Percentiles rank a stretch among this genome's conserved stretches.
Conservation (phyloP, 2,888 invertebrate genomes). For the Amitus sp. region DNA sequence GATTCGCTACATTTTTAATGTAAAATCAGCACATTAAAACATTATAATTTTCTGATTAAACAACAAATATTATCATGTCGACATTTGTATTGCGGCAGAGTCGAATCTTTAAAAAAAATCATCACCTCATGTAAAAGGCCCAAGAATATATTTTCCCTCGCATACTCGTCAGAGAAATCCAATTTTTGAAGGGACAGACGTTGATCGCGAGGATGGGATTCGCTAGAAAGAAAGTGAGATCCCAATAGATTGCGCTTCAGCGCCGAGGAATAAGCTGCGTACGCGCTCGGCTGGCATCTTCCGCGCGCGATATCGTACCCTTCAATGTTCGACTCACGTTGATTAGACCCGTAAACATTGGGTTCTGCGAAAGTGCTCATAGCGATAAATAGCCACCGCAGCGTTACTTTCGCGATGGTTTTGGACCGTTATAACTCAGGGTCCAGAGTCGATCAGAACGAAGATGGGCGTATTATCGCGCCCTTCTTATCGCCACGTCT, state of each 20-base stretch:
- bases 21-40: too few species aligned
- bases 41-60: too few species aligned
- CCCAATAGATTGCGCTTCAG: slow-evolving; percentile 1
- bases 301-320: slow-evolving; percentile 16
- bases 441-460: slow-evolving; percentile 27
- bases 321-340: slow-evolving; percentile 26
- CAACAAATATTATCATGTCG: too few species aligned
- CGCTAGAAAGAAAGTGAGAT: slow-evolving; percentile 35
- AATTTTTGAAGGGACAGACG: slow-evolving; percentile 16
- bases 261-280: background rate
- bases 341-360: slow-evolving; percentile 32
- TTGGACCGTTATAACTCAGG: slow-evolving; percentile 33
- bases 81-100: too few species aligned
- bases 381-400: slow-evolving; percentile 32
- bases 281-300: too few species aligned
- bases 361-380: slow-evolving; percentile 19
- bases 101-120: too few species aligned
- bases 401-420: slow-evolving; percentile 27
- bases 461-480: slow-evolving; percentile 28
- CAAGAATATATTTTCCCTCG: too few species aligned
- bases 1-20: too few species aligned
- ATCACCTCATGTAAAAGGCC: too few species aligned
- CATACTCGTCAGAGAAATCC: too few species aligned
- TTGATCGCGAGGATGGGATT: slow-evolving; percentile 21
- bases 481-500: slow-evolving; percentile 31